Base-by-base conservation (phyloP, 2,113 vertebrate genomes). In the Dolichotis patagonum region DNA sequence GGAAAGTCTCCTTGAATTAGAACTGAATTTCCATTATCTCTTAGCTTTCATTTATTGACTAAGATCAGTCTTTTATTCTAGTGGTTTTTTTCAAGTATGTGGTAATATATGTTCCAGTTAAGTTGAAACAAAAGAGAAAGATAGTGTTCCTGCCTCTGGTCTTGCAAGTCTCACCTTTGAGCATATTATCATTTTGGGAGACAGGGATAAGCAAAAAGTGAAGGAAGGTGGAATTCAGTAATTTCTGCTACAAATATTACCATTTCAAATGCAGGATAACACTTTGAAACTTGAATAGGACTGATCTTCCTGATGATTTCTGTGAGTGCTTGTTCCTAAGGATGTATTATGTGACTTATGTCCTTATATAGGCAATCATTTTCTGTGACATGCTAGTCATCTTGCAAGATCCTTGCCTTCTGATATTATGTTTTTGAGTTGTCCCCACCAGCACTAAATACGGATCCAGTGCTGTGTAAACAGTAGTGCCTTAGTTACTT, bases 11-110 rank as follows among this genome's bases (percentile, higher is more conserved):
- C 38, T 90, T 60, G 12, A 60, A 52, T 69, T 67, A 87, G 80
- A 85, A n/a, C 19, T 92, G 77, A 84, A 77, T 67, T 95, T 86
- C n/a, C 81, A 85, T 96, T 38, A 93, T 89, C 81, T 77, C 65
- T 91, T 56, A 32, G 54, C 62, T 97, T 95, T 96, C 91, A 93
- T 91, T 91, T n/a, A n/a, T n/a, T n/a, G n/a, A 88, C 85, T 77
- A 67, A 84, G 81, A 87, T 35, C 24, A 46, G 26, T 56, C 73
- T 94, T 90, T 93, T 67, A 86, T 92, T 62, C 80, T 69, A 20
- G 20, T 49, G 91, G 67, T 80, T n/a, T 67, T 84, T 87, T 86
- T 81, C n/a, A 71, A 96, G 46, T 69, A 8, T 11, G 60, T n/a
- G 49, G 43, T 46, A 28, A 62, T 81, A 43, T 5, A 49, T 1